These are phyloP conservation scores for Drosophila dives DNA, from an alignment of 2,888 invertebrate genomes.

Conservation along the genomic window DNA sequence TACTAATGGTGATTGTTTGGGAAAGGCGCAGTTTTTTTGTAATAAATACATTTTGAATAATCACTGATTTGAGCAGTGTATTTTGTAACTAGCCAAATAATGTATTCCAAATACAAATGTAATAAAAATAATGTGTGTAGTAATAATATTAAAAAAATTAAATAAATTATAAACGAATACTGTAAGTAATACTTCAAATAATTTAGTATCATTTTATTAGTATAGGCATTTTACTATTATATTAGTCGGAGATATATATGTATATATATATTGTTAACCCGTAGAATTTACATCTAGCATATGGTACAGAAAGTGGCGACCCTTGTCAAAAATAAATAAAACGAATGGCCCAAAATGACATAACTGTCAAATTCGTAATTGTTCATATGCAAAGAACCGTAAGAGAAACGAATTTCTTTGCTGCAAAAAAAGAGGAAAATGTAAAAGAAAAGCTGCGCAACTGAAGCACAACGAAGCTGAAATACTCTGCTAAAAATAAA, in stretches of 20 bases:
- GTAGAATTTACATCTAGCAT: not conserved
- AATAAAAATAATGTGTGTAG: too few relatives aligned
- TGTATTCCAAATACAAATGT: not conserved
- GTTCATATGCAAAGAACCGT: slow-evolving; percentile 67
- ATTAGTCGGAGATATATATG: too few relatives aligned
- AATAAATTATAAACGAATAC: too few relatives aligned
- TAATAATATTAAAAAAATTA: too few relatives aligned
- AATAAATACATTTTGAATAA: not conserved
- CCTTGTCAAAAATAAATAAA: slow-evolving; percentile 69
- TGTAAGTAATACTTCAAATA: too few relatives aligned
- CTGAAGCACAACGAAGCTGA: slow-evolving; percentile 1
- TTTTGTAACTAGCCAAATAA: not conserved
- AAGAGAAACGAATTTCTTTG: slow-evolving; percentile 45
- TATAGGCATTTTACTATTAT: not conserved
- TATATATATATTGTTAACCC: not conserved
- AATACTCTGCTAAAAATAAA: slow-evolving; percentile 11
- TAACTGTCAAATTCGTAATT: slow-evolving; percentile 77
- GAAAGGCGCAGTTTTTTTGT: too few relatives aligned
- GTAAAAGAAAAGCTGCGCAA: not conserved
- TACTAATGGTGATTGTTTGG: too few relatives aligned
- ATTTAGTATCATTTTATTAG: not conserved
- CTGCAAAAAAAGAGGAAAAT: slow-evolving; percentile 22
- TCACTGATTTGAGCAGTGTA: not conserved
- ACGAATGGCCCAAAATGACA: slow-evolving; percentile 66
- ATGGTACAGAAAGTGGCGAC: slow-evolving; percentile 41